Evolutionary conservation across 2,797 vertebrate genomes (phyloP).

Genomic region (Poecilia picta): DNA sequence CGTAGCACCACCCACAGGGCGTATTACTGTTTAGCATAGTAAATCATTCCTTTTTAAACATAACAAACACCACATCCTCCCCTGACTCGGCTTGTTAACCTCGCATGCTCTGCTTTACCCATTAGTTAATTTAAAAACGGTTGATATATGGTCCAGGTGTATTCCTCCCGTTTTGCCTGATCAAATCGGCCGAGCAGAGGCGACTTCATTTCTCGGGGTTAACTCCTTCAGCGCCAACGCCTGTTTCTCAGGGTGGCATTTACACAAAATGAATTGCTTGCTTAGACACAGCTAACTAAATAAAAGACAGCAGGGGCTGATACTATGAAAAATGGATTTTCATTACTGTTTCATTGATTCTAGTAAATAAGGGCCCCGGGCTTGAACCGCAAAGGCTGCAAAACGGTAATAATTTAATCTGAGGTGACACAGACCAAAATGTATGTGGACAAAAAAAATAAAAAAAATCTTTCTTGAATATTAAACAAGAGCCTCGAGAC

Average conservation of each 20-base stretch:
- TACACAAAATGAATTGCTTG: conserved; percentile 99
- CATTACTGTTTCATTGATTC: conserved; percentile 99
- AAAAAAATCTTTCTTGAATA: conserved; percentile 98
- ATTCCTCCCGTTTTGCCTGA: conserved; percentile 18
- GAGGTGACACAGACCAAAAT: conserved; percentile 99
- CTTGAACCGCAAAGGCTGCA: conserved; percentile 92
- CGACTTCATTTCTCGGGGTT: conserved; percentile 86
- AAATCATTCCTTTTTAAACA: conserved; percentile 37
- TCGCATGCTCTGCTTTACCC: conserved; percentile 16
- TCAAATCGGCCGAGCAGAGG: conserved; percentile 45
- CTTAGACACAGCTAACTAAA: conserved; percentile 99
- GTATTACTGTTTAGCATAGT: conserved; percentile 40
- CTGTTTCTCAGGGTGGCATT: conserved; percentile 94
- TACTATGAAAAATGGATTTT: conserved; percentile 99
- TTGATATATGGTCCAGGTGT: conserved; percentile 1
- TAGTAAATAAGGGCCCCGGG: conserved; percentile 98
- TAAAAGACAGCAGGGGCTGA: conserved; percentile 98
- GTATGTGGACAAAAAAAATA: conserved; percentile 99
- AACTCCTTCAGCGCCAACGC: conserved; percentile 88
- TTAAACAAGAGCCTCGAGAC: conserved; percentile 98
- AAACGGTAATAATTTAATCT: conserved; percentile 99
- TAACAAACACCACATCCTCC: conserved; percentile 25
- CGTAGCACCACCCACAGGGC: conserved; percentile 45
- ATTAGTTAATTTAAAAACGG: conserved; percentile 2
- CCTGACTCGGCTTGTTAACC: conserved; percentile 19